Percentiles rank a stretch among this genome's conserved stretches.
These are phyloP conservation scores for Lasioglossum zephyrum DNA, from an alignment of 2,888 invertebrate species.

Conservation along the genomic window DNA sequence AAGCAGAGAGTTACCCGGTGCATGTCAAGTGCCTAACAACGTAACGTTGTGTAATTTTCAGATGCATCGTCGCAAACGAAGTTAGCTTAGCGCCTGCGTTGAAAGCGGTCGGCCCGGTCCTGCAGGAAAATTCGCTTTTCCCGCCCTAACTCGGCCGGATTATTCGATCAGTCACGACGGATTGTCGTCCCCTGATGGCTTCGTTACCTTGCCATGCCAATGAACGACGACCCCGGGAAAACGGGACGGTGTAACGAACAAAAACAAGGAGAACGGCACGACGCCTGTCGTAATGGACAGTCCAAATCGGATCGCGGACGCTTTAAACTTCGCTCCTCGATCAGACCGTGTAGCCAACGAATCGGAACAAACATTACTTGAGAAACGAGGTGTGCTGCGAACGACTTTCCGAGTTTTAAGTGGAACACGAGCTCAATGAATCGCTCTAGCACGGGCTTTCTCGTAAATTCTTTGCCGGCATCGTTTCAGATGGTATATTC, in stretches of 20 bases:
- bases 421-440: constrained; percentile 5
- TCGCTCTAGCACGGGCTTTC: background rate
- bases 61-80: constrained; percentile 68
- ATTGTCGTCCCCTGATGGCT: constrained; percentile 63
- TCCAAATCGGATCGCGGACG: background rate
- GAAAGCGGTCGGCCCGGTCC: constrained; percentile 59
- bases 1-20: constrained; percentile 46
- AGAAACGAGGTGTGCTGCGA: constrained; percentile 1
- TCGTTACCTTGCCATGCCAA: constrained; percentile 54
- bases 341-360: background rate
- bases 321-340: background rate
- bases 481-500: background rate
- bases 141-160: constrained; percentile 50
- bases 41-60: constrained; percentile 68
- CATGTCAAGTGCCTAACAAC: constrained; percentile 67
- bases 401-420: constrained; percentile 18
- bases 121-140: constrained; percentile 65
- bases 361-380: constrained; percentile 15
- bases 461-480: constrained; percentile 4
- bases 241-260: background rate
- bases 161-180: constrained; percentile 67
- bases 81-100: constrained; percentile 64
- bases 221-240: background rate
- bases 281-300: background rate
- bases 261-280: background rate